A percentile compares a stretch with the other conserved stretches of the same genome.
phyloP scores from a whole-genome alignment of 2,888 invertebrate species.

The Zelleria hepariella region DNA sequence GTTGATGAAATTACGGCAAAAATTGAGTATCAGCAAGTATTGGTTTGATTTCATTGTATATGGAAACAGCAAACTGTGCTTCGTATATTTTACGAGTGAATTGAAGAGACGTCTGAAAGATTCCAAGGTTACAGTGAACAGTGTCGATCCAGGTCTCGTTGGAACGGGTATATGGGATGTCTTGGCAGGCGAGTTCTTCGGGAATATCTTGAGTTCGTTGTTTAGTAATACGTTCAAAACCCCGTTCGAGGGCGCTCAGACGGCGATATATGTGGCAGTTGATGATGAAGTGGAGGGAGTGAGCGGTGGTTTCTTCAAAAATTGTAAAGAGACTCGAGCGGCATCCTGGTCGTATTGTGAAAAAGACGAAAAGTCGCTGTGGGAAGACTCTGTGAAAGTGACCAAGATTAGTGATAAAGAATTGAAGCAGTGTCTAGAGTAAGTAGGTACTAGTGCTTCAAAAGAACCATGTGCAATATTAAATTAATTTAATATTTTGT shows the following conservation, averaged over 20 bases:
- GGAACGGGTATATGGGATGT: conserved; percentile 81
- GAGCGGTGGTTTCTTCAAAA: conserved; percentile 79
- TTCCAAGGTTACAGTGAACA: conserved; percentile 80
- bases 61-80: conserved; percentile 78
- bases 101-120: conserved; percentile 75
- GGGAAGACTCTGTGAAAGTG: neutral
- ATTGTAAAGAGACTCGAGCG: conserved; percentile 74
- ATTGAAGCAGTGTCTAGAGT: neutral
- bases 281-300: conserved; percentile 75
- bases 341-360: conserved; percentile 70
- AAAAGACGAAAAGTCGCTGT: conserved; percentile 73
- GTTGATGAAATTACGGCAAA: conserved; percentile 76
- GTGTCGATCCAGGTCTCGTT: conserved; percentile 87
- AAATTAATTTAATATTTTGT: too few species aligned
- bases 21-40: conserved; percentile 74
- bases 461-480: too few species aligned
- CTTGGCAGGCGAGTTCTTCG: conserved; percentile 47
- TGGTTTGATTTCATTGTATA: conserved; percentile 67
- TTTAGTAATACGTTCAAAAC: conserved; percentile 76
- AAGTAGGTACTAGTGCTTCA: too few species aligned
- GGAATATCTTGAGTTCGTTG: conserved; percentile 69
- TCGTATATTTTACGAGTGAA: conserved; percentile 80
- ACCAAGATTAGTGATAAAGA: neutral
- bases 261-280: conserved; percentile 75
- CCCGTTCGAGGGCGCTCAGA: conserved; percentile 79